A percentile compares a stretch with the other conserved stretches of the same genome.
Evolutionary conservation across 2,888 invertebrate species (phyloP).

Genomic region (Heliconius aoede): DNA sequence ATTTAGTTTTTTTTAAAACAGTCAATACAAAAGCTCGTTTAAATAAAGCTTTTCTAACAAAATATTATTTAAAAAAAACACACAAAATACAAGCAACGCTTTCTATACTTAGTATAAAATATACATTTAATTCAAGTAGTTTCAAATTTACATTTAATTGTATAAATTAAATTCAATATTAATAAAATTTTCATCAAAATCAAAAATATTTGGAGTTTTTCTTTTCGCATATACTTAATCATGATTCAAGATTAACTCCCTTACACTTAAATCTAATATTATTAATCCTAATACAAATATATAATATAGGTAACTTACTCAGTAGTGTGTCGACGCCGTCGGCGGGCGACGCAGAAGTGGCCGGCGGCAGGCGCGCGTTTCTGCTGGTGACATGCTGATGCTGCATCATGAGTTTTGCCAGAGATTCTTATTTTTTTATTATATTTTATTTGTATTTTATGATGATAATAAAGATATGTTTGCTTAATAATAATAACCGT

Average conservation of each 20-base stretch:
- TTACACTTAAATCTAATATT: background rate
- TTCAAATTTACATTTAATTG: no score
- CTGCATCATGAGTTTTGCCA: constrained; percentile 40
- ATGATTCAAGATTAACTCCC: background rate
- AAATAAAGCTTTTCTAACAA: no score
- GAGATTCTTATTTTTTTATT: constrained; percentile 31
- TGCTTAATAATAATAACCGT: background rate
- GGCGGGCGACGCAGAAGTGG: constrained; percentile 62
- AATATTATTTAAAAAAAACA: no score
- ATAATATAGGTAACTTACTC: constrained; percentile 37
- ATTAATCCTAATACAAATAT: background rate
- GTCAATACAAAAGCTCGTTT: no score
- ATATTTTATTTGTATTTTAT: background rate
- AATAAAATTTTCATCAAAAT: background rate
- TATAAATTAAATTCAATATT: background rate
- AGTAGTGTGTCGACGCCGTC: constrained; percentile 40
- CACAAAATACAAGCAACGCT: no score
- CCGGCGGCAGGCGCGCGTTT: constrained; percentile 40
- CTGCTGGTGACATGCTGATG: constrained; percentile 59
- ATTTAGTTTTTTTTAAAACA: no score
- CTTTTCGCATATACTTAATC: background rate
- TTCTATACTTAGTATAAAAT: no score
- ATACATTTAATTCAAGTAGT: no score
- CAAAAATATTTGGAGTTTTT: background rate
- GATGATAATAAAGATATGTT: background rate